A percentile compares a stretch with the other conserved stretches of the same genome.
Evolutionary conservation across 2,888 invertebrate species (phyloP).

Genomic region (Xanthia togata): DNA sequence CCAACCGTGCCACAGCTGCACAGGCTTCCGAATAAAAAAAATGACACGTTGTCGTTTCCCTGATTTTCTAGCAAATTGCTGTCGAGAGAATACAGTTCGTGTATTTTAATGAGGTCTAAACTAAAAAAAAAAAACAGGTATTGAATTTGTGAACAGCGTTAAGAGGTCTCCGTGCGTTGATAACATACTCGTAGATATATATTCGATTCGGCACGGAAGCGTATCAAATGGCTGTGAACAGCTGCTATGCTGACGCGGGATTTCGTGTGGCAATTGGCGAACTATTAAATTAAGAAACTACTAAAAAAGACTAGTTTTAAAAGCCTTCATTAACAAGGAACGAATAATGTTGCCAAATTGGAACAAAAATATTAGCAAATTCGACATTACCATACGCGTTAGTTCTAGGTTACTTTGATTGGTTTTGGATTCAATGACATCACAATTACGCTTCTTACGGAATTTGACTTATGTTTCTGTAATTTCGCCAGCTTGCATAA

Average conservation of each 20-base stretch:
- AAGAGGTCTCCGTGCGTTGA: not conserved
- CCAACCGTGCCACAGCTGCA: too few relatives aligned
- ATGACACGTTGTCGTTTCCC: not conserved
- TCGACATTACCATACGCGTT: not conserved
- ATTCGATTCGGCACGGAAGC: not conserved
- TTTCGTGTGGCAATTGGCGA: not conserved
- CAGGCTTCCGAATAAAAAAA: not conserved
- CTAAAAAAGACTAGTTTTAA: not conserved
- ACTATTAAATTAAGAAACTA: not conserved
- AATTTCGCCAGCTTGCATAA: not conserved
- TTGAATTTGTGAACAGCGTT: not conserved
- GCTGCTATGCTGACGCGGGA: not conserved
- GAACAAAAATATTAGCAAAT: not conserved
- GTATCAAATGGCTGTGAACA: not conserved
- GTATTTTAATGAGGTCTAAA: too few relatives aligned
- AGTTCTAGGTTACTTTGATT: not conserved
- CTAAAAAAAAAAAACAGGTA: not conserved
- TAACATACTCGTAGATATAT: not conserved
- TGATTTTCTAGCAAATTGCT: not conserved
- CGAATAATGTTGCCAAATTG: not conserved
- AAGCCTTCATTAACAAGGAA: not conserved
- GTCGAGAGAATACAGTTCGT: not conserved
- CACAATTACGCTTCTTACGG: not conserved
- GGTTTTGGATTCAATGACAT: slow-evolving; percentile 3
- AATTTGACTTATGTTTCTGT: not conserved